Percentiles rank a stretch among this genome's conserved stretches.
Evolutionary conservation across 1,140 invertebrate species (phyloP).

Genomic region (Dendroctonus ponderosae): DNA sequence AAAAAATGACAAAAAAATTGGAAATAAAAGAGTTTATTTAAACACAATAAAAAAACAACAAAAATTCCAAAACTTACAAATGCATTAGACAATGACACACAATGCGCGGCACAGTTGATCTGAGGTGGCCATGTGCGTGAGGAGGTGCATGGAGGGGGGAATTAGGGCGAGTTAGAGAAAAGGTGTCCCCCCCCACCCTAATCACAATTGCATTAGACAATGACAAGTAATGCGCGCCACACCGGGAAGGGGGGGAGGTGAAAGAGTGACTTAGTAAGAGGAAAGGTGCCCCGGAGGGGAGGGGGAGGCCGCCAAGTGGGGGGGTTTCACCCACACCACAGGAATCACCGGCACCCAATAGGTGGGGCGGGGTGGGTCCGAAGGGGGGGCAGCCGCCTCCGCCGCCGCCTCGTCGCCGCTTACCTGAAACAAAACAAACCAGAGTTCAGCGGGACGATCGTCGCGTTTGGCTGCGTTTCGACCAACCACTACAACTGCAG

Average conservation of each 20-base stretch:
- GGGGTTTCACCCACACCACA: conserved; percentile 33
- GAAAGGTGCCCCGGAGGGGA: neutral
- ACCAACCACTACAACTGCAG: no score
- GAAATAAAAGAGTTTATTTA: neutral
- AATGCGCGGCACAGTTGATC: neutral
- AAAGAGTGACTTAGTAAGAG: no score
- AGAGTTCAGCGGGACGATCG: neutral
- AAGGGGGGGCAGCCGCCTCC: neutral
- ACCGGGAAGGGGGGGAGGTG: no score
- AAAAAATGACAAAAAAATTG: neutral
- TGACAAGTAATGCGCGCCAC: no score
- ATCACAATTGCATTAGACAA: no score
- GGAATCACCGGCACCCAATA: conserved; percentile 33
- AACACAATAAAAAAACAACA: conserved; percentile 1
- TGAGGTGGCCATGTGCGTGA: no score
- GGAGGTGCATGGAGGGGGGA: neutral
- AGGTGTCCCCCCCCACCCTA: no score
- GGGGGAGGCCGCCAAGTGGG: conserved; percentile 1
- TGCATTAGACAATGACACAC: conserved; percentile 15
- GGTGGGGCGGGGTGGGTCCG: conserved; percentile 12
- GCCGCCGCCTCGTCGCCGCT: conserved; percentile 7
- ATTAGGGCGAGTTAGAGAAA: no score
- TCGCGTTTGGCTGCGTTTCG: no score
- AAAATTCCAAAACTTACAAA: conserved; percentile 2
- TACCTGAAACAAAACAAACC: conserved; percentile 30